Evolutionary conservation across 1,140 invertebrate genomes (phyloP).

Genomic region (Nephotettix cincticeps): DNA sequence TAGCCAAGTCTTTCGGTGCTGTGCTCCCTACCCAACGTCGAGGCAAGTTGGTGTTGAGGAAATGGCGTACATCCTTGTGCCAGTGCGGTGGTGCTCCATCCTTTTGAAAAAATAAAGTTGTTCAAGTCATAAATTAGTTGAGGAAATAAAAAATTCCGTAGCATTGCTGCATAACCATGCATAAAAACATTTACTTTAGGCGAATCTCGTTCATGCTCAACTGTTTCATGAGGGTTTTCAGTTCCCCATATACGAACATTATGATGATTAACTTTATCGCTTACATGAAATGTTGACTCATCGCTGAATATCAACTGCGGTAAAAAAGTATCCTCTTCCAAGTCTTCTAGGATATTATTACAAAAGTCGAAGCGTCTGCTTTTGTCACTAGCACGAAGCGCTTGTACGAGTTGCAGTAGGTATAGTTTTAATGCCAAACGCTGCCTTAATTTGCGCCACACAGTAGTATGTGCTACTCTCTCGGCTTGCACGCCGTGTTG

Average conservation of each 20-base stretch:
- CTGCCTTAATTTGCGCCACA: neutral
- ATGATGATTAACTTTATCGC: no score
- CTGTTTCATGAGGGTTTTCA: no score
- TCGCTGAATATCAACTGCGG: no score
- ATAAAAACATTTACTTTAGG: no score
- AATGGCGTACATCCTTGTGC: neutral
- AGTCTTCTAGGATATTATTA: no score
- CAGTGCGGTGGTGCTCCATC: neutral
- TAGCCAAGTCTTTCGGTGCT: neutral
- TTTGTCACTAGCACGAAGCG: conserved; percentile 19
- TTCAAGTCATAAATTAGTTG: neutral
- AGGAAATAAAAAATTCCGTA: conserved; percentile 3
- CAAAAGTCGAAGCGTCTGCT: conserved; percentile 12
- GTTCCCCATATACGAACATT: no score
- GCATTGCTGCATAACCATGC: no score
- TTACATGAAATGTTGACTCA: no score
- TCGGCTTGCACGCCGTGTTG: conserved; percentile 9
- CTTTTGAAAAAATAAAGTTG: neutral
- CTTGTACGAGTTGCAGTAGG: conserved; percentile 19
- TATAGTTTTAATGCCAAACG: conserved; percentile 8
- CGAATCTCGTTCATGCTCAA: no score
- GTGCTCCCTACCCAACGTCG: conserved; percentile 1
- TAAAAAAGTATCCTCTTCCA: no score
- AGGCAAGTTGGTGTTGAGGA: neutral
- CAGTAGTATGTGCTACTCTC: conserved; percentile 7